These are phyloP conservation scores for Julus scanicus DNA, from an alignment of 2,888 invertebrate genomes.

Conservation along the genomic window DNA sequence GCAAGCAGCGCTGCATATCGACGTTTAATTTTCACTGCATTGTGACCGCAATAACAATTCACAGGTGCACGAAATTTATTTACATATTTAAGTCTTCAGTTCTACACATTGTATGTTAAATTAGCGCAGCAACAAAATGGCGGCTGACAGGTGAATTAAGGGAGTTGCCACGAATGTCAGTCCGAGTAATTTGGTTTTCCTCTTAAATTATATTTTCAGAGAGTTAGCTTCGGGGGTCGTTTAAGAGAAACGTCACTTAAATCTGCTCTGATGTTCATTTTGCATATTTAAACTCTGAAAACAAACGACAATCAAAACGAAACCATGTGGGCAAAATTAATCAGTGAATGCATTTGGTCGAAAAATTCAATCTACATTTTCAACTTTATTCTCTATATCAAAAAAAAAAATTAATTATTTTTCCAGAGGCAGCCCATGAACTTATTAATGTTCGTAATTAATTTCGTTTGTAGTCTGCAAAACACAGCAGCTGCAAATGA, in stretches of 20 bases:
- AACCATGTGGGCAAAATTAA: neutral
- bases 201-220: neutral
- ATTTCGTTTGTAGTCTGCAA: neutral
- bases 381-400: neutral
- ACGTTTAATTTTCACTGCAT: too few relatives aligned
- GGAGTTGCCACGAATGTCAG: neutral
- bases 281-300: neutral
- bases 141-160: constrained; percentile 7
- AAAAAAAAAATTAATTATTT: neutral
- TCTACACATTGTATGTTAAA: too few relatives aligned
- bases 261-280: neutral
- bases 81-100: too few relatives aligned
- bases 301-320: neutral
- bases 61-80: too few relatives aligned
- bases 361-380: neutral
- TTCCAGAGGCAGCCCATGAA: neutral
- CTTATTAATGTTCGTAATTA: neutral
- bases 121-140: neutral
- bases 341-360: neutral
- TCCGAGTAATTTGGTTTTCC: neutral
- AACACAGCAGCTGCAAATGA: neutral
- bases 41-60: too few relatives aligned
- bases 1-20: too few relatives aligned
- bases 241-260: neutral
- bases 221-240: neutral